Conservation (phyloP, 2,797 vertebrate genomes). For the Sebastes baramenuke region DNA sequence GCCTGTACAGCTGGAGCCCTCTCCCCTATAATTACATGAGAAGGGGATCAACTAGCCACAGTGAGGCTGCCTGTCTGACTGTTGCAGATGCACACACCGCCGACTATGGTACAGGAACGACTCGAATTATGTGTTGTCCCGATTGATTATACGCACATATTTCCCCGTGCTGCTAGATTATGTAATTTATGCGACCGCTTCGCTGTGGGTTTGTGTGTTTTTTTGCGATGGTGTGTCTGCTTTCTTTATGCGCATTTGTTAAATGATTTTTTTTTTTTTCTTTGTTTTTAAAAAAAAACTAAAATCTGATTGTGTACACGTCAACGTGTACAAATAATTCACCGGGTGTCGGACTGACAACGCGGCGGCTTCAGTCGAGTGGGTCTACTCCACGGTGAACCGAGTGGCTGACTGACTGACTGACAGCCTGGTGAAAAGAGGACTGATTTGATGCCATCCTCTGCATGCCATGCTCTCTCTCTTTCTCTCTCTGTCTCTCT, state of each 20-base stretch:
- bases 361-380: conserved; percentile 75
- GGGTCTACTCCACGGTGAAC: conserved; percentile 61
- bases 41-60: conserved; percentile 73
- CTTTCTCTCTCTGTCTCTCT: background rate
- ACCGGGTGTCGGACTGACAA: conserved; percentile 52
- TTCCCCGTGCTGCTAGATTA: conserved; percentile 25
- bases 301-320: conserved; percentile 39
- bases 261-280: conserved; percentile 24
- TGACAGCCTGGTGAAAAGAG: conserved; percentile 72
- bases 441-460: conserved; percentile 69
- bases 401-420: conserved; percentile 64
- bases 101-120: background rate
- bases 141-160: conserved; percentile 32
- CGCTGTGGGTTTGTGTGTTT: conserved; percentile 7
- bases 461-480: conserved; percentile 51
- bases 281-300: background rate
- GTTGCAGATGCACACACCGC: conserved; percentile 25
- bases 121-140: conserved; percentile 27
- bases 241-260: conserved; percentile 38
- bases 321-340: conserved; percentile 47
- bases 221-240: conserved; percentile 12
- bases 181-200: conserved; percentile 47
- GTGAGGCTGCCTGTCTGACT: conserved; percentile 67
- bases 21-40: conserved; percentile 82
- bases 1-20: conserved; percentile 82